Base-by-base conservation (phyloP, 2,888 invertebrate genomes). In the Nemurella pictetii region DNA sequence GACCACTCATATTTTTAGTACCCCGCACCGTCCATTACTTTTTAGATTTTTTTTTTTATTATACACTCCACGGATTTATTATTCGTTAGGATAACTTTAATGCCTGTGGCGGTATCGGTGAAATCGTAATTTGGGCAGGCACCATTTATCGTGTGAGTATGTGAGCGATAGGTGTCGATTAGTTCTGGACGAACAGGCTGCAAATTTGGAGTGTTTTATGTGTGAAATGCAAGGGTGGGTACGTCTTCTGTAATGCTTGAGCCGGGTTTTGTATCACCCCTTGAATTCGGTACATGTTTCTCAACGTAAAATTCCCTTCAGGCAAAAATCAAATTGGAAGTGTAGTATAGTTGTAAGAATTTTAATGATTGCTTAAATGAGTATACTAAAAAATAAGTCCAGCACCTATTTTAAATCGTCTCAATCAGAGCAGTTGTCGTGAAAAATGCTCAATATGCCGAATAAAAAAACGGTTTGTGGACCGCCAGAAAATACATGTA, bases 1-100 rank as follows among this genome's bases (percentile, higher is more conserved):
- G 28, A 75, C 75, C 75, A 28, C 75, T 75, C 75, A 75, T 55
- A n/a, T 9, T 75, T 75, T 75, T 75, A 75, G 26, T 75, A 75
- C n/a, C 26, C 75, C 55, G 55, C 55, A 20, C 12, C 3, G 55
- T n/a, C n/a, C 55, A 36, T 12, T 15, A 36, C 55, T 36, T 36
- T 36, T 36, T 36, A 27, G 0, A 25, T 27, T 26, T 20, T 75
- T 12, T 75, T 26, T 75, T 27, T 75, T 75, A 75, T 75, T 20
- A 75, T 75, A 25, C 75, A 75, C 55, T 55, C 55, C n/a, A 26
- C n/a, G 26, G 75, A 27, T 27, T 36, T 36, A 36, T 36, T 75
- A 75, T 75, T 27, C 75, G 75, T 75, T 75, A 2, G 55, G n/a
- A n/a, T 55, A 7, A 55, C 20, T 2, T 55, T 55, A 55, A 3